phyloP scores from a whole-genome alignment of 2,888 invertebrate species.

The Leptinotarsa haldemani region DNA sequence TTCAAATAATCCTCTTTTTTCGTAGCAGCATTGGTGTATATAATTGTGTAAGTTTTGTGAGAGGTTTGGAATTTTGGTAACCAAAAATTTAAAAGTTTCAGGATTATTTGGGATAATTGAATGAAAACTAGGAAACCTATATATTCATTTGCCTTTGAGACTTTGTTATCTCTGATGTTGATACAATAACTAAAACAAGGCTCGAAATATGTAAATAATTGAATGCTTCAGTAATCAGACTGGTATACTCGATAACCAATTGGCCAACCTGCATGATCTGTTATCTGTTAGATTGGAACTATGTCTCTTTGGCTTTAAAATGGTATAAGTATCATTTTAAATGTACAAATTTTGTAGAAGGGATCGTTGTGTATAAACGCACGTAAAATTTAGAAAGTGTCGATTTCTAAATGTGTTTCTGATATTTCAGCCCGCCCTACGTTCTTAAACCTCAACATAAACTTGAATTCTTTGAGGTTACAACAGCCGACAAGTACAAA shows the following conservation, averaged over 20 bases:
- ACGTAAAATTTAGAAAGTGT: constrained; percentile 33
- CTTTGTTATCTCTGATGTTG: not conserved
- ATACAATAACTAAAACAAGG: not conserved
- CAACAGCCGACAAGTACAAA: constrained; percentile 82
- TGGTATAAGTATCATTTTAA: constrained; percentile 51
- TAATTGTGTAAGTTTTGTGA: too few species aligned
- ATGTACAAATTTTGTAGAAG: constrained; percentile 42
- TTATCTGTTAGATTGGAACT: constrained; percentile 57
- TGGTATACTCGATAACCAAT: constrained; percentile 45
- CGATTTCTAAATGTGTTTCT: constrained; percentile 47
- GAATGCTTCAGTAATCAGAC: constrained; percentile 13
- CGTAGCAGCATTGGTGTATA: too few species aligned
- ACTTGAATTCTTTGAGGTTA: constrained; percentile 90
- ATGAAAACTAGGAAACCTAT: too few species aligned
- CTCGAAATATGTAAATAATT: constrained; percentile 9
- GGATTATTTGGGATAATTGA: too few species aligned
- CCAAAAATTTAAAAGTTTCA: too few species aligned
- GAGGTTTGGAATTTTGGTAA: too few species aligned
- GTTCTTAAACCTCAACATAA: constrained; percentile 97
- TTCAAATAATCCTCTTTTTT: too few species aligned
- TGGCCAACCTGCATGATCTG: constrained; percentile 60
- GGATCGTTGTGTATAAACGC: constrained; percentile 27
- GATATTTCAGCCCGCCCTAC: constrained; percentile 94
- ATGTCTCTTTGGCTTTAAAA: constrained; percentile 66
- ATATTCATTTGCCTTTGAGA: not conserved